Percentiles rank a stretch among this genome's conserved stretches.
phyloP scores from a whole-genome alignment of 2,888 invertebrate genomes.

The Pyrochroa serraticornis region DNA sequence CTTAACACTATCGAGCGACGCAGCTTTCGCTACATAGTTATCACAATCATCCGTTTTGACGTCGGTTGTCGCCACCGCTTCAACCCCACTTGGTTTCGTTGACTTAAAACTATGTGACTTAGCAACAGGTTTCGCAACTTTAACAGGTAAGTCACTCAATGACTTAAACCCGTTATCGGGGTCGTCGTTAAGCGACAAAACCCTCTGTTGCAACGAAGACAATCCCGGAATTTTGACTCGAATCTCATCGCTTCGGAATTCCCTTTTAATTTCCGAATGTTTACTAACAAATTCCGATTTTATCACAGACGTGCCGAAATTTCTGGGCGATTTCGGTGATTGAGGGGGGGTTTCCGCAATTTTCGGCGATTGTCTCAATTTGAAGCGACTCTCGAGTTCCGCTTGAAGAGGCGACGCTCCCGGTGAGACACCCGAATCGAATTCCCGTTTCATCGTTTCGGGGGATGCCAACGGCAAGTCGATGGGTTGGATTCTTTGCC shows the following conservation, averaged over 20 bases:
- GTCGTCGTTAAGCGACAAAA: conserved; percentile 56
- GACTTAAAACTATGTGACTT: conserved; percentile 76
- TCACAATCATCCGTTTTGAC: conserved; percentile 4
- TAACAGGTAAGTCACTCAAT: conserved; percentile 52
- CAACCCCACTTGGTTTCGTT: conserved; percentile 52
- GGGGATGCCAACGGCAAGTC: conserved; percentile 60
- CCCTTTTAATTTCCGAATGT: conserved; percentile 30
- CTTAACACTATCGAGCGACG: conserved; percentile 66
- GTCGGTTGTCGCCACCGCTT: conserved; percentile 28
- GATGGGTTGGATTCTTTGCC: conserved; percentile 65
- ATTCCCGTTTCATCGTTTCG: conserved; percentile 41
- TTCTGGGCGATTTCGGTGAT: conserved; percentile 29
- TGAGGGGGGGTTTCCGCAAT: conserved; percentile 34
- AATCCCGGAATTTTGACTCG: conserved; percentile 60
- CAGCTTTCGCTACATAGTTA: conserved; percentile 46
- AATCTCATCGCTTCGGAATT: conserved; percentile 40
- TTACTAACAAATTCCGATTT: conserved; percentile 22
- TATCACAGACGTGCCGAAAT: conserved; percentile 36
- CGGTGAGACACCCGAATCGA: conserved; percentile 28
- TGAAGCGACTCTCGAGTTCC: conserved; percentile 50
- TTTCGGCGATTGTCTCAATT: conserved; percentile 45
- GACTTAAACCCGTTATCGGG: conserved; percentile 51
- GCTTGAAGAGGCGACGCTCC: conserved; percentile 49
- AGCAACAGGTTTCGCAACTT: conserved; percentile 65
- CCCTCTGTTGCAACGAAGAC: conserved; percentile 63